Evolutionary conservation across 2,888 invertebrate genomes (phyloP), one percentile per base, ranked within the genome.

Genomic region (Heliconius erato): DNA sequence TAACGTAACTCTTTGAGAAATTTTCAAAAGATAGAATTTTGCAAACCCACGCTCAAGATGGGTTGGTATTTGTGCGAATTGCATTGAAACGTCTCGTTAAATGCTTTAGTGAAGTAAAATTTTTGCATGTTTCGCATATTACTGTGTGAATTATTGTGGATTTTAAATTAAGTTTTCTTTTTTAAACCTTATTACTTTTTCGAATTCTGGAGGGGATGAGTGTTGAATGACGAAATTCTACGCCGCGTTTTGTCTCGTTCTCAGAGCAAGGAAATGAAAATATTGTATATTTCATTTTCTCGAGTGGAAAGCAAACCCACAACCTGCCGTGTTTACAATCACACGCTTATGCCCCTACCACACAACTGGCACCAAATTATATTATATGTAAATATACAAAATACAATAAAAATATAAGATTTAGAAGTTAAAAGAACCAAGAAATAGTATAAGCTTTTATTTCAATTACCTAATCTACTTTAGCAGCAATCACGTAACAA

Each of bases 1-100:
- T 28, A 32, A 28, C 63, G 63, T 63, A 67, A 78, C 67, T 78
- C 78, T 78, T 78, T 78, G 78, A 78, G 78, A 67, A 40, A 67
- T 65, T 67, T 78, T 26, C 69, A 44, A 67, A 65, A 65, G 44
- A 78, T 44, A 40, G 44, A 16, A 76, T 76, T 49, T 72, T 23
- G 71, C n/a, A 71, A 71, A 71, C 44, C 71, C 63, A 63, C n/a
- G 40, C 71, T 71, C 7, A 32, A 76, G 32, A 59, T 76, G n/a
- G 32, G 32, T 23, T 7, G 59, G 32, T 23, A 59, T 76, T 76
- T 54, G 32, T 63, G 74, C 28, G 28, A 16, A 32, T 76, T 63
- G 23, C 59, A n/a, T 76, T 14, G 59, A 59, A 76, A 76, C 35
- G 23, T 35, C 40, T 40, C 35, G n/a, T 59, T 59, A 23, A 59